Conservation (phyloP, 2,888 invertebrate species). For the Drosophila barbarae region DNA sequence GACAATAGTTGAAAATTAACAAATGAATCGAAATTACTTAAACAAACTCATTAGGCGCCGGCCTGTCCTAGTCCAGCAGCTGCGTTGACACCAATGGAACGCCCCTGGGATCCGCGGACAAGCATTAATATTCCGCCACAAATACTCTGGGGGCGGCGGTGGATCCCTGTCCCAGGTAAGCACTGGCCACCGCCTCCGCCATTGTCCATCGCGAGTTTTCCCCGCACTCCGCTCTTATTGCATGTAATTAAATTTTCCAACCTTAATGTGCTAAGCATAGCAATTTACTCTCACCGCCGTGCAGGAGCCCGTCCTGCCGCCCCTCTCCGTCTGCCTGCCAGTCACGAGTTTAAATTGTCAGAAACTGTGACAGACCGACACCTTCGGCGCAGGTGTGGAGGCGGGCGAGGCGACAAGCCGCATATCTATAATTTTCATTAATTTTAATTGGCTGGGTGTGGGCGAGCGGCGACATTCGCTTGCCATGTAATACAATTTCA, state of each 20-base stretch:
- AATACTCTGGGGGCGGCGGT: conserved; percentile 11
- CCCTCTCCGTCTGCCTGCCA: conserved; percentile 14
- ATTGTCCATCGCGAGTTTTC: conserved; percentile 36
- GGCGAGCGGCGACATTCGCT: conserved; percentile 10
- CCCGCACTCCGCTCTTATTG: conserved; percentile 31
- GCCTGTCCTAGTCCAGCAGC: conserved; percentile 49
- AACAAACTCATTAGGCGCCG: conserved; percentile 70
- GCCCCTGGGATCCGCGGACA: conserved; percentile 28
- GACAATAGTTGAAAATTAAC: conserved; percentile 74
- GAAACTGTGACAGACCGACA: conserved; percentile 48
- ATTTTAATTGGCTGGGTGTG: conserved; percentile 49
- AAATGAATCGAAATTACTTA: conserved; percentile 74
- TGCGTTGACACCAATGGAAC: conserved; percentile 60
- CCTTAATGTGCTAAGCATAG: conserved; percentile 69
- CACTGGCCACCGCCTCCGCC: conserved; percentile 50
- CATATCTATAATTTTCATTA: conserved; percentile 64
- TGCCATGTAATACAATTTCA: conserved; percentile 26
- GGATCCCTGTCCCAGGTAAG: conserved; percentile 45
- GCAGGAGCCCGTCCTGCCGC: conserved; percentile 4
- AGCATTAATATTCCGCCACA: conserved; percentile 37
- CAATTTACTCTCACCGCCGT: conserved; percentile 50
- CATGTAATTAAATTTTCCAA: conserved; percentile 71
- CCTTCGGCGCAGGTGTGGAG: conserved; percentile 24
- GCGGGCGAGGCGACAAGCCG: conserved; percentile 46
- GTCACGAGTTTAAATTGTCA: conserved; percentile 61